Percentiles rank a stretch among this genome's conserved stretches.
Evolutionary conservation across 2,797 vertebrate genomes (phyloP).

Genomic region (Poecilia gillii): DNA sequence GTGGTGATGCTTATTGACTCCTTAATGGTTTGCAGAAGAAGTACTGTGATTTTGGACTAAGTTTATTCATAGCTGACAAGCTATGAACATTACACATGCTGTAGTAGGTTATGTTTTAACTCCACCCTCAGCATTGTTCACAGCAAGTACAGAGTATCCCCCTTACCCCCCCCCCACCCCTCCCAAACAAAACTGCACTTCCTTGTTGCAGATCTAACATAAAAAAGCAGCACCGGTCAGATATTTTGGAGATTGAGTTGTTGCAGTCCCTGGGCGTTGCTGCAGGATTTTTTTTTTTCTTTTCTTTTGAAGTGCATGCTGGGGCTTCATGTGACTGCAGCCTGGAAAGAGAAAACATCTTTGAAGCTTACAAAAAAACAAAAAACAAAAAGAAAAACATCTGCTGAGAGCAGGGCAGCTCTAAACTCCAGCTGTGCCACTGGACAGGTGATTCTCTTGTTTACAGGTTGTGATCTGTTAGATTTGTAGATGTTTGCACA

Average conservation of each 20-base stretch:
- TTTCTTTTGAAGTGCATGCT: conserved; percentile 30
- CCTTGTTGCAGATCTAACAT: conserved; percentile 56
- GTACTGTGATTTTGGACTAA: conserved; percentile 41
- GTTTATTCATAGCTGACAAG: conserved; percentile 51
- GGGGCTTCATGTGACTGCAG: conserved; percentile 59
- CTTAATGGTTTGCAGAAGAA: conserved; percentile 33
- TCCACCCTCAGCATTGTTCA: conserved; percentile 26
- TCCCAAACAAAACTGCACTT: conserved; percentile 39
- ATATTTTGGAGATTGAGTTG: conserved; percentile 66
- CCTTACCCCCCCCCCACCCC: not conserved
- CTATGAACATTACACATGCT: conserved; percentile 24
- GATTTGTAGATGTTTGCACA: conserved; percentile 26
- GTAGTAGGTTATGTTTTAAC: conserved; percentile 21
- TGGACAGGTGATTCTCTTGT: conserved; percentile 54
- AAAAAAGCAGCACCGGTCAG: conserved; percentile 60
- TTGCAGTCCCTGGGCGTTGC: conserved; percentile 79
- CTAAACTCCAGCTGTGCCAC: conserved; percentile 57
- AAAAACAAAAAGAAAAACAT: not conserved
- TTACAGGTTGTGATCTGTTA: conserved; percentile 49
- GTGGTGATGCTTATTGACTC: conserved; percentile 12
- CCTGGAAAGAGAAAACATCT: conserved; percentile 42
- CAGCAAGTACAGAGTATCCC: conserved; percentile 13
- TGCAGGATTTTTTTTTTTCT: conserved; percentile 69
- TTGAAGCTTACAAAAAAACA: conserved; percentile 29
- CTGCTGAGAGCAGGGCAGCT: conserved; percentile 51